These are phyloP conservation scores for Brachyrhaphis roseni DNA, from an alignment of 2,797 vertebrate genomes.

Conservation along the genomic window DNA sequence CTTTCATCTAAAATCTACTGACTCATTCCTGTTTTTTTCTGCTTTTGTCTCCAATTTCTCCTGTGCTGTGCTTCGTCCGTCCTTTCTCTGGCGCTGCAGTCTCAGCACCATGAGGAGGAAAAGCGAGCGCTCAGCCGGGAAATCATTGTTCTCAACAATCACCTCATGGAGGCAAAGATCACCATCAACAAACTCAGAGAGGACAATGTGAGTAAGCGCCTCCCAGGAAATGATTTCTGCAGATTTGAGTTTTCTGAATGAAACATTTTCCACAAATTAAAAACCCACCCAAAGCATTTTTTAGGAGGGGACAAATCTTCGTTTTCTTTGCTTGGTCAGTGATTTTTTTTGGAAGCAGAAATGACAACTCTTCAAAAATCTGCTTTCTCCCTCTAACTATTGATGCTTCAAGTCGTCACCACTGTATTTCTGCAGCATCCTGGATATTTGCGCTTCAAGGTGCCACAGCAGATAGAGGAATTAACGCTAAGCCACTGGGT, in stretches of 20 bases:
- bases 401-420: conserved; percentile 25
- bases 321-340: conserved; percentile 14
- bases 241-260: conserved; percentile 10
- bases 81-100: conserved; percentile 73
- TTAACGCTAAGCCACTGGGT: conserved; percentile 57
- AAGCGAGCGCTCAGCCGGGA: conserved; percentile 93
- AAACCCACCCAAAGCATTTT: conserved; percentile 1
- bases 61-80: background rate
- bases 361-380: conserved; percentile 19
- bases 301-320: conserved; percentile 1
- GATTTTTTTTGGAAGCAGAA: conserved; percentile 20
- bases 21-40: conserved; percentile 13
- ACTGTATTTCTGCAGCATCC: conserved; percentile 39
- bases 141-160: conserved; percentile 95
- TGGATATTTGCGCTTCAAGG: conserved; percentile 52
- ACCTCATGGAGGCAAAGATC: conserved; percentile 96
- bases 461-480: conserved; percentile 55
- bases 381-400: conserved; percentile 9
- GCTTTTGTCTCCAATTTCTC: conserved; percentile 1
- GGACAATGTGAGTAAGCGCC: conserved; percentile 91
- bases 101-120: conserved; percentile 94
- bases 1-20: conserved; percentile 9
- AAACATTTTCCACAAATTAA: conserved; percentile 28
- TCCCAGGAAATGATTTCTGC: background rate
- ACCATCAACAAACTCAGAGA: conserved; percentile 94